A percentile compares a stretch with the other conserved stretches of the same genome.
phyloP scores from a whole-genome alignment of 2,797 vertebrate genomes.

The Eospalax fontanierii region DNA sequence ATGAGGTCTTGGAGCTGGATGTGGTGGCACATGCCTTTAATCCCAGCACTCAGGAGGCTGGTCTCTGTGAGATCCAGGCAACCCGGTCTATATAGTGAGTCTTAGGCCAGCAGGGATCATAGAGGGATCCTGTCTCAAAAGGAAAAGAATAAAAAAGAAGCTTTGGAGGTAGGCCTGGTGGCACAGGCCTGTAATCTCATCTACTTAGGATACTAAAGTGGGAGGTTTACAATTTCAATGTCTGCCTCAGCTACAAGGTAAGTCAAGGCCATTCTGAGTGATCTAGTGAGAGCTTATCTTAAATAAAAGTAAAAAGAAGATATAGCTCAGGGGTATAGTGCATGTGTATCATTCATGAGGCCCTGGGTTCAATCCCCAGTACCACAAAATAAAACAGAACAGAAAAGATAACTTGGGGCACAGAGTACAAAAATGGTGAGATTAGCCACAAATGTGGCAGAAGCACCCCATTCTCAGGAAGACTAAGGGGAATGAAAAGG shows the following conservation, averaged over 20 bases:
- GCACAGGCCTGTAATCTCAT: neutral
- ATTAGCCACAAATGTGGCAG: neutral
- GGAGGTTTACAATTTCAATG: neutral
- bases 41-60: neutral
- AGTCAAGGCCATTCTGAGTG: neutral
- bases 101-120: too few relatives aligned
- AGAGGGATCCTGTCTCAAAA: too few relatives aligned
- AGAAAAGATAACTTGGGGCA: neutral
- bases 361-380: neutral
- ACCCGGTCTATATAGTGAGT: too few relatives aligned
- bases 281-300: neutral
- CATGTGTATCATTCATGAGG: neutral
- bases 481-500: neutral
- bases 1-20: neutral
- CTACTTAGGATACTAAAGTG: neutral
- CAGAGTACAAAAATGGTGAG: neutral
- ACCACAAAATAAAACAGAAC: neutral
- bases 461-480: neutral
- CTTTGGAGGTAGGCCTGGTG: neutral
- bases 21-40: neutral
- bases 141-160: neutral
- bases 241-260: neutral
- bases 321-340: neutral
- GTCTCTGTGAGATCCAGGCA: too few relatives aligned
- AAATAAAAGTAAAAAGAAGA: neutral